Evolutionary conservation across 2,888 invertebrate genomes (phyloP), one percentile per base, ranked within the genome.

Genomic region (Teleiodes luculella): DNA sequence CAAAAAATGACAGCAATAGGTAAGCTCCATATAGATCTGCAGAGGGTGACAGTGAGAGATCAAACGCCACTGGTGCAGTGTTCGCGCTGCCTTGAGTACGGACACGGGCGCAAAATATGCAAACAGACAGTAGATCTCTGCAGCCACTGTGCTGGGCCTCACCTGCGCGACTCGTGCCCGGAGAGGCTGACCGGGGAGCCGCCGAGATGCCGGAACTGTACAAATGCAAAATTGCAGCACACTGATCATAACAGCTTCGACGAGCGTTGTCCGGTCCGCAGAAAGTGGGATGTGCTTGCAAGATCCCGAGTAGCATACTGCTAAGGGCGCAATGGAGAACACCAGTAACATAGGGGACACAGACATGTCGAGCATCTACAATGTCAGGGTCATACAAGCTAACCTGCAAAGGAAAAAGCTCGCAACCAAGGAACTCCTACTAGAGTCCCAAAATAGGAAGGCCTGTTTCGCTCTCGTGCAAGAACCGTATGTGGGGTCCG

Each of bases 21-120:
- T 4, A 8, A 6, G 7, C n/a, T 61, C 1, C 57, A 60, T 33
- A 48, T 64, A 1, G 61, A 55, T 10, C 36, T 63, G 3, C 54
- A 61, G 28, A 43, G 46, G 7, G 24, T 49, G 8, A 10, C 8
- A 1, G 61, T 59, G 4, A 39, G 14, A n/a, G 58, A 63, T 24
- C 24, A 24, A 6, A 4, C 24, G 6, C 24, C 24, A 6, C 6
- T 24, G 6, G 24, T 24, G 24, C 24, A 24, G 6, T 24, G 24
- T 24, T 24, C 24, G 24, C 24, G 24, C 24, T 24, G 24, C 6
- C 24, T 24, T 3, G 24, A 24, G 6, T 24, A 24, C 6, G 24
- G 24, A 6, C 24, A 24, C 6, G 24, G 24, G 41, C 60, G 24
- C 53, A 13, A 30, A n/a, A 2, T 49, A 37, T 53, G 53, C 31